These are phyloP conservation scores for Mallotus villosus DNA, from an alignment of 2,797 vertebrate genomes.

Conservation along the genomic window DNA sequence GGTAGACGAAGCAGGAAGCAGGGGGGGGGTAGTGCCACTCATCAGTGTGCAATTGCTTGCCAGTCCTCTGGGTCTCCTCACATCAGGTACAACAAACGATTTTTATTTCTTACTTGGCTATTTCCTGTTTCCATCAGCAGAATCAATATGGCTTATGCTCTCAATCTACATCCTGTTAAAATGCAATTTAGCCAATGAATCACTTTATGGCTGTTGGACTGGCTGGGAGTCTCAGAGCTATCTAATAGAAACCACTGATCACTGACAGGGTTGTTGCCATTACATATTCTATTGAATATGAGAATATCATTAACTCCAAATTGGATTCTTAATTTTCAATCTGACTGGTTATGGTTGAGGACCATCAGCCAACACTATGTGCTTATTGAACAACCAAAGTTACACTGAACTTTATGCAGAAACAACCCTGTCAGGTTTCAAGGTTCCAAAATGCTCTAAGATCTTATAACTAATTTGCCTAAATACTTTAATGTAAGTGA, in stretches of 20 bases:
- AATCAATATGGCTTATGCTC: slow-evolving; percentile 81
- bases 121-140: slow-evolving; percentile 84
- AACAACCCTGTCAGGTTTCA: background rate
- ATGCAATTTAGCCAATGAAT: slow-evolving; percentile 76
- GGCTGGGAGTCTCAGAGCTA: slow-evolving; percentile 62
- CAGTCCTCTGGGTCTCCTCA: slow-evolving; percentile 73
- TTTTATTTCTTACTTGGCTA: slow-evolving; percentile 80
- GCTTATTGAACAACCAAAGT: too few species aligned
- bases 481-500: slow-evolving; percentile 23
- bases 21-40: slow-evolving; percentile 73
- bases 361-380: background rate
- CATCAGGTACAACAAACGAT: slow-evolving; percentile 79
- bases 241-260: slow-evolving; percentile 69
- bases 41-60: slow-evolving; percentile 75
- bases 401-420: background rate
- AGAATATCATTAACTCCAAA: slow-evolving; percentile 46
- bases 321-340: slow-evolving; percentile 32
- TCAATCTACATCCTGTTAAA: slow-evolving; percentile 82
- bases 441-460: background rate
- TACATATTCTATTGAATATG: slow-evolving; percentile 56
- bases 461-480: background rate
- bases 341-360: too few species aligned
- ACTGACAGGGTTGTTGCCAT: slow-evolving; percentile 62
- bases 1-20: slow-evolving; percentile 57
- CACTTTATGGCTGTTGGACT: slow-evolving; percentile 78